Base-by-base conservation (phyloP, 2,888 invertebrate genomes). In the Limnephilus rhombicus region DNA sequence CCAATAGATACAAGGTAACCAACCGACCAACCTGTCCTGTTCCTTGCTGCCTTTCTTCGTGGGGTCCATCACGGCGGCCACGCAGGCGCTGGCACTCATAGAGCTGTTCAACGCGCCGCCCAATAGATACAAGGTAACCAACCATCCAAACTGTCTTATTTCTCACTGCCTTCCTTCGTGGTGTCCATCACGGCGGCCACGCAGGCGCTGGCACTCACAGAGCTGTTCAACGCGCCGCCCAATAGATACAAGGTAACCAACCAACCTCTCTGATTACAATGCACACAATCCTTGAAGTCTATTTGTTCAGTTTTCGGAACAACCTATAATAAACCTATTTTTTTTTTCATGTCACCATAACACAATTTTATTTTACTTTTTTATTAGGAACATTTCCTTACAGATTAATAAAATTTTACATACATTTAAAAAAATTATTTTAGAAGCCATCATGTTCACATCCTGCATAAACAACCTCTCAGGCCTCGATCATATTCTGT, bases 131-230 rank as follows among this genome's bases (percentile, higher is more conserved):
- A 99, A 99, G 96, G 98, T 95, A 87, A 94, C 7, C 11, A 81
- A 45, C 45, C 90, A 99, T 99, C 45, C 90, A 99, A 99, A 96
- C 96, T 99, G 93, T 99, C 99, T 94, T 99, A 99, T 95, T 99
- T 99, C 41, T 99, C 99, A 95, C 97, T 99, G 94, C 99, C 99
- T 12, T 99, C 99, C 41, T 99, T 99, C 96, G 99, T 99, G 94
- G 99, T 99, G 91, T 99, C 99, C 49, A 99, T 99, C 94, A 99
- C 99, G 80, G 99, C 99, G 4, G 98, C 99, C 93, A 99, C 99
- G 82, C 99, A 99, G 96, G 99, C 99, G 15, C 96, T 99, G 93
- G 99, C 99, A 41, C 97, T 99, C 94, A 99, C 99, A 94, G 99
- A 99, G 96, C 96, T 99, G 83, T 99, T 98, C 95, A 99, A 99